Base-by-base conservation (phyloP, 1,140 invertebrate species). In the Procambarus clarkii region DNA sequence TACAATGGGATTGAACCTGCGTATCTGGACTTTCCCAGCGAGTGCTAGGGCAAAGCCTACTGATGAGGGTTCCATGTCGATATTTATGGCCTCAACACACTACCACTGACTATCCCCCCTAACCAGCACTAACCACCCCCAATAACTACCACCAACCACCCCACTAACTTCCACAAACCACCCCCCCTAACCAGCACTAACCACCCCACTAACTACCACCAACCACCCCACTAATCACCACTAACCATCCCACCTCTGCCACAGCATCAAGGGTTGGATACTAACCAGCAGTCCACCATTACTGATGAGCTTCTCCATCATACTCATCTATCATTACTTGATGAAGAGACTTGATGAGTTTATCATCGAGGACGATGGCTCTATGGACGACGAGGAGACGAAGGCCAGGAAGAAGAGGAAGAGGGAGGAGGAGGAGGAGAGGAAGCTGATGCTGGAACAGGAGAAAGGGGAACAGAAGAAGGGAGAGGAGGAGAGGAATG, bases 261-360 rank as follows among this genome's bases (percentile, higher is more conserved):
- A 50, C 81, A 91, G 89, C 80, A 45, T 91, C 7, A 58, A 76
- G 15, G 83, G 80, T n/a, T 91, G 89, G 89, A 44, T 91, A 18
- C 77, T 79, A 34, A 86, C 89, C 4, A 91, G 85, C 58, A 86
- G 74, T 46, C 0, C 86, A 2, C 89, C 89, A 2, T 48, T 91
- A 13, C 82, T 82, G 24, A 15, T 86, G 8, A 44, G 76, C 21
- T 78, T 91, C 50, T 0, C 13, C 44, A 78, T 91, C 50, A 86
- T 91, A 60, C 13, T 45, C 45, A 7, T 64, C 0, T 86, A 80
- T 82, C 78, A 91, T 34, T 11, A 86, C 54, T 86, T 84, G 76
- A 85, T 91, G 34, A 85, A 79, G 76, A 86, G 71, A 44, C 77
- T 91, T 13, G 89, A 91, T 50, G 45, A 15, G 9, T 15, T 13